Evolutionary conservation across 1,140 invertebrate genomes (phyloP), one percentile per base, ranked within the genome.

Genomic region (Psilanteris sp.): DNA sequence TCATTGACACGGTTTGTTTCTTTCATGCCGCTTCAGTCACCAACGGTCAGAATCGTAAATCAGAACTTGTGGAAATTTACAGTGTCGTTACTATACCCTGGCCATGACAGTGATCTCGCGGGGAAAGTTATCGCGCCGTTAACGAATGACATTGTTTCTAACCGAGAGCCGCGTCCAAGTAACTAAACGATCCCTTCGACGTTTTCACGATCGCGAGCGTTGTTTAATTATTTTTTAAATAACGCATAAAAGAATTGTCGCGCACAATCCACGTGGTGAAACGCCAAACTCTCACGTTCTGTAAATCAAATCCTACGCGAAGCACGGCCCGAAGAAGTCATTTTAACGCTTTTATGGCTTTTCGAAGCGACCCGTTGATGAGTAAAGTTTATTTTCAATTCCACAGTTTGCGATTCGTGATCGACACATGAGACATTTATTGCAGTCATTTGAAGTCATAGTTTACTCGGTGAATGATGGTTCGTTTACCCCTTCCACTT

Each of bases 51-150:
- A 71, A 55, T 62, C 70, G 55, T 78, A 74, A 78, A 74, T 74
- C 70, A 74, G 18, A 34, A 22, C 44, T 13, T 26, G 41, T 61
- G 57, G 50, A 78, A 78, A 74, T 78, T 77, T 77, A 77, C 68
- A 68, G 39, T 77, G 67, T 74, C 64, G 70, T 78, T 70, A 78
- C 52, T n/a, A 9, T 14, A 39, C 41, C 31, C 26, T 22, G 37
- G 7, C 39, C 39, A 31, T 55, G 55, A 54, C 29, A 61, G 44
- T 22, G 43, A 57, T 52, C 29, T 32, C 7, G 4, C 32, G 44
- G 18, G 52, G 29, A 70, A 52, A 70, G 54, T 59, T 52, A 70
- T 61, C 36, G 7, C 20, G 15, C 44, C 13, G 34, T 52, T 70
- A 70, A 68, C 64, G 54, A 70, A 61, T 34, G 16, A 54, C 54